Conservation (phyloP, 1,140 invertebrate species). For the Calycopis cecrops region DNA sequence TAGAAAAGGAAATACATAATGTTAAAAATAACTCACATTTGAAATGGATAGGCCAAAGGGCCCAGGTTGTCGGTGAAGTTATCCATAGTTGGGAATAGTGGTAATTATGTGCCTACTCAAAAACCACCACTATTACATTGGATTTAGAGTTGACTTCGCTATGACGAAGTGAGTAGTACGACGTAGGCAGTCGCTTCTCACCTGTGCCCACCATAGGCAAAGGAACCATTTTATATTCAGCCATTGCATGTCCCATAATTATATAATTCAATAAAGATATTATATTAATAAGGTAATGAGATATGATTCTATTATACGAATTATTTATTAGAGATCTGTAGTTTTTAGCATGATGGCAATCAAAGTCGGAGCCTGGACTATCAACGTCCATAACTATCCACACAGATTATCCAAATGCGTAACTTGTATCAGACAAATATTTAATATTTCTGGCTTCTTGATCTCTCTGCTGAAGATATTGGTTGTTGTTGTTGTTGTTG, state of each 20-base stretch:
- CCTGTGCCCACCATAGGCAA: neutral
- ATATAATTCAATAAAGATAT: slow-evolving; percentile 10
- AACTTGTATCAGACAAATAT: too few species aligned
- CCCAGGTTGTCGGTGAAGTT: neutral
- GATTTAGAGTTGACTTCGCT: slow-evolving; percentile 2
- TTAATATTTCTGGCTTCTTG: too few species aligned
- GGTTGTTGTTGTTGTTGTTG: too few species aligned
- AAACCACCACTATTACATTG: slow-evolving; percentile 11
- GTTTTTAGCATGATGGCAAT: too few species aligned
- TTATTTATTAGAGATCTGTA: slow-evolving; percentile 1
- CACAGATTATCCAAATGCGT: too few species aligned
- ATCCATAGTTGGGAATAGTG: slow-evolving; percentile 3
- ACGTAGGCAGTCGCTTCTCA: slow-evolving; percentile 9
- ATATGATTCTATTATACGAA: neutral
- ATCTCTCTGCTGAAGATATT: too few species aligned
- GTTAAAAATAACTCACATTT: slow-evolving; percentile 1
- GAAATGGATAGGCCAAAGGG: slow-evolving; percentile 1
- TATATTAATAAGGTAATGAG: neutral
- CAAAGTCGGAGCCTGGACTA: too few species aligned
- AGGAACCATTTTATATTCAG: neutral
- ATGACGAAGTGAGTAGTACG: slow-evolving; percentile 11
- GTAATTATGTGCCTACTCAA: slow-evolving; percentile 10
- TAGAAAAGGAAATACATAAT: too few species aligned
- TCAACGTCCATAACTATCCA: too few species aligned
- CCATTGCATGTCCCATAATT: slow-evolving; percentile 2